Conservation (phyloP, 2,797 vertebrate species). For the Octomys mimax region DNA sequence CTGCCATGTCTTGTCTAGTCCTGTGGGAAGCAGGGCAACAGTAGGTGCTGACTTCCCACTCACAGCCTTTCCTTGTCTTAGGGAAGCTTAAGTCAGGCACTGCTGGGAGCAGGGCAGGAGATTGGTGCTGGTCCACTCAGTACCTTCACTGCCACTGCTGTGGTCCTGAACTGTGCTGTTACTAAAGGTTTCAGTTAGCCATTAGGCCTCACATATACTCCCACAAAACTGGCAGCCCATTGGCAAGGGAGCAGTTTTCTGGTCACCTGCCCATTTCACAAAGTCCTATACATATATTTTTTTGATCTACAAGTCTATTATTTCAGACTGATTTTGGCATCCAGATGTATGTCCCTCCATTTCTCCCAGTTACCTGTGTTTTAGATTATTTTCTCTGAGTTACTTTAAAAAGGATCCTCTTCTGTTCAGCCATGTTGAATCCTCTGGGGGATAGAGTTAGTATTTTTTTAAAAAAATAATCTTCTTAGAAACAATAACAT, state of each 20-base stretch:
- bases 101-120: neutral
- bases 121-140: neutral
- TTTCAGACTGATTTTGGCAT: neutral
- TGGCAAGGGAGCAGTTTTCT: neutral
- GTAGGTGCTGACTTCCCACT: too few relatives aligned
- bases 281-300: neutral
- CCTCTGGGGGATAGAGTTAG: neutral
- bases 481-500: constrained; percentile 26
- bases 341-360: neutral
- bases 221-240: neutral
- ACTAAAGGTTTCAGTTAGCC: neutral
- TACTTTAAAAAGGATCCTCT: neutral
- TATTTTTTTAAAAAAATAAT: neutral
- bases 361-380: neutral
- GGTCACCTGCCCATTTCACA: neutral
- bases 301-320: neutral
- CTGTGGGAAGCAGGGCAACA: neutral
- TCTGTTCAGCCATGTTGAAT: neutral
- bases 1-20: neutral
- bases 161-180: neutral
- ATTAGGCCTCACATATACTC: neutral
- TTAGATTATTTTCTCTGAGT: neutral
- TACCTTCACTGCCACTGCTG: neutral
- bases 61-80: neutral
- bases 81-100: too few relatives aligned